Conservation (phyloP, 2,888 invertebrate species). For the Quadroppia sp. region DNA sequence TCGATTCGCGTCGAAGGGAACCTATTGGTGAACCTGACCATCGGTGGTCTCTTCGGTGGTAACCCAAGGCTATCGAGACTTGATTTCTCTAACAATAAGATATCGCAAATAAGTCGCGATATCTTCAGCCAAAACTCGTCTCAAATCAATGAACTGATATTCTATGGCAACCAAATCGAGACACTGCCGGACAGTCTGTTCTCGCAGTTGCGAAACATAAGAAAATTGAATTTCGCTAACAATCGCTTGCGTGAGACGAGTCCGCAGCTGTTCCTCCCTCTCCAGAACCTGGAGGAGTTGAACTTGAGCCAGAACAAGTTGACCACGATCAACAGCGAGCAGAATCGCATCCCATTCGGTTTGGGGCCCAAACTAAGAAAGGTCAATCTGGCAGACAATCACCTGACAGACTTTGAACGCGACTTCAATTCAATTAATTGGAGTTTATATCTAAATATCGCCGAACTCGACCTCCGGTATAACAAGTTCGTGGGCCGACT, state of each 20-base stretch:
- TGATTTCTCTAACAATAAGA: constrained; percentile 42
- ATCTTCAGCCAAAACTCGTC: constrained; percentile 42
- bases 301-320: constrained; percentile 58
- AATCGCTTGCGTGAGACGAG: constrained; percentile 44
- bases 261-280: constrained; percentile 42
- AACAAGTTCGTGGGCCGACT: constrained; percentile 44
- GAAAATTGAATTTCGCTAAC: constrained; percentile 45
- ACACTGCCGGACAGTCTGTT: constrained; percentile 46
- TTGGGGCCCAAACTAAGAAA: constrained; percentile 64
- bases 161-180: constrained; percentile 45
- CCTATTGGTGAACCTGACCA: constrained; percentile 38
- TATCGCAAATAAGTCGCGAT: constrained; percentile 36
- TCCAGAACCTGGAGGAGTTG: constrained; percentile 53
- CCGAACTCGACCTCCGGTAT: constrained; percentile 45
- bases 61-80: constrained; percentile 40
- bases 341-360: constrained; percentile 65
- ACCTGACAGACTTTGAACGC: constrained; percentile 63
- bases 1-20: constrained; percentile 38
- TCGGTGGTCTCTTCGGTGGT: constrained; percentile 40
- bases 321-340: constrained; percentile 53
- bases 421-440: constrained; percentile 59
- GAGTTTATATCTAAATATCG: constrained; percentile 45
- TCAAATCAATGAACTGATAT: constrained; percentile 39
- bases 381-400: constrained; percentile 64
- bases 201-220: constrained; percentile 44